Base-by-base conservation (phyloP, 2,888 invertebrate species). In the Amphimallon solstitiale region DNA sequence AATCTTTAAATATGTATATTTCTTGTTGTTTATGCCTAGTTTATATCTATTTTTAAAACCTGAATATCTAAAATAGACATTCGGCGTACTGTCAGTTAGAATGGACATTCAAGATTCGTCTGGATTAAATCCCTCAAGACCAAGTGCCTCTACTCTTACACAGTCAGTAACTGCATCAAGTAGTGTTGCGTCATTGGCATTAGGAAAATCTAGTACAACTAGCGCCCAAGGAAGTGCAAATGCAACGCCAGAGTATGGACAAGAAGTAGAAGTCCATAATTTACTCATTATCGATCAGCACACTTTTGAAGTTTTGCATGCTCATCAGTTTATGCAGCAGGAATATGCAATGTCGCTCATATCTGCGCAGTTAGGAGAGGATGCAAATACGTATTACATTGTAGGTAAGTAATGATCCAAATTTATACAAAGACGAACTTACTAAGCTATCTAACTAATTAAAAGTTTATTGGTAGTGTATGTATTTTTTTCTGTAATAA, bases 291-390 rank as follows among this genome's bases (percentile, higher is more conserved):
- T 98, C 67, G 97, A 98, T 85, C 96, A 97, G 78, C 95, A 98
- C 82, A 98, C 97, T 0, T 98, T 98, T 81, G 97, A 98, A 85
- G 96, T 98, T 14, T 84, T 98, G 40, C 97, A 98, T 83, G 92
- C 96, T 0, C 97, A 98, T 83, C 95, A 97, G 76, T 88, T 99
- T 76, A 90, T 92, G 88, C 89, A 92, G 7, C 91, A 90, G 71
- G 99, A 99, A 83, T 95, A 92, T 80, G 95, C 94, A 9, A 87
- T 96, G 81, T 94, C 96, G 23, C 84, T 98, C 63, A 92, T 73
- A 29, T 97, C 97, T 1, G 93, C 95, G 65, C 91, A 90, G 79
- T 85, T 98, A 52, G 96, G 96, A 1, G 95, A 97, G 75, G 98
- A 98, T 84, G 89, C 92, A 0, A 92, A 90, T 74, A 89, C 92